Conservation (phyloP, 2,797 vertebrate species). For the Mormyrus hasselquistii region DNA sequence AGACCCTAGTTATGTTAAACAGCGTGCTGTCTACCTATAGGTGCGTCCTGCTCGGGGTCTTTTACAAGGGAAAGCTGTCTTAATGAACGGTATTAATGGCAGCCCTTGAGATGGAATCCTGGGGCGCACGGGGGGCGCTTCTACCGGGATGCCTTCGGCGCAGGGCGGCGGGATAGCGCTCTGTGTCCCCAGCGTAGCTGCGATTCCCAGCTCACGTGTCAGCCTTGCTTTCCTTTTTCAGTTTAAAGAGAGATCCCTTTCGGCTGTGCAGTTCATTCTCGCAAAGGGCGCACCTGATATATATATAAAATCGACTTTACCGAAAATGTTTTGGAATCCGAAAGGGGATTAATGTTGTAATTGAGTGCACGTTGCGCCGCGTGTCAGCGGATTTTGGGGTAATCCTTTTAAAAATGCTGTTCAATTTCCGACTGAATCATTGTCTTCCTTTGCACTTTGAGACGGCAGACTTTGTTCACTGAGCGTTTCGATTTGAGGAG, state of each 20-base stretch:
- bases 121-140: background rate
- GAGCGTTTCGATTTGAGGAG: conserved; percentile 42
- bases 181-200: background rate
- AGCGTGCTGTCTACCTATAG: background rate
- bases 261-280: background rate
- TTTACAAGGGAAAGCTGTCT: background rate
- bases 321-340: conserved; percentile 20
- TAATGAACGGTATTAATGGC: background rate
- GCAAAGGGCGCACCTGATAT: conserved; percentile 32
- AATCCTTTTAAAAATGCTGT: conserved; percentile 26
- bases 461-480: conserved; percentile 49
- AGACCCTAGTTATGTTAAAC: background rate
- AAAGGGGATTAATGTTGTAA: conserved; percentile 30
- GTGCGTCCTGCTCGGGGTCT: background rate
- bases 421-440: conserved; percentile 49
- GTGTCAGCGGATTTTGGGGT: conserved; percentile 20
- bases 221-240: background rate
- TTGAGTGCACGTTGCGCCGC: conserved; percentile 21
- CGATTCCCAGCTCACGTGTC: background rate
- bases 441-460: conserved; percentile 65
- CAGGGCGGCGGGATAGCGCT: background rate
- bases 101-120: background rate
- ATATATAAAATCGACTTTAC: conserved; percentile 46
- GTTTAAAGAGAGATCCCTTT: background rate
- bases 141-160: background rate